Evolutionary conservation across 2,888 invertebrate species (phyloP).

Genomic region (Pterostichus madidus): DNA sequence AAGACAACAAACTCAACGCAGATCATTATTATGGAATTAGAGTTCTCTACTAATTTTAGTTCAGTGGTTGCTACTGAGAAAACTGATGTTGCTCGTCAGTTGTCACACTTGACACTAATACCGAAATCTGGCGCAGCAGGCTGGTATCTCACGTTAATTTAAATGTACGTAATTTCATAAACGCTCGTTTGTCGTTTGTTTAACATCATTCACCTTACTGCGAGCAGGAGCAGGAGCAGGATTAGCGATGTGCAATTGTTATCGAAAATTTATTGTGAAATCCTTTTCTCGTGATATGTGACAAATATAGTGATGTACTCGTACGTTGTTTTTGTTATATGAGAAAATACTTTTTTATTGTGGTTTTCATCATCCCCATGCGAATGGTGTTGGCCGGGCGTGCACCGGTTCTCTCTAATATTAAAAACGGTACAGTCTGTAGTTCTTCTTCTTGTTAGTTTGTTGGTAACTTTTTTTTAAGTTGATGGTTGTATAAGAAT

Average conservation of each 20-base stretch:
- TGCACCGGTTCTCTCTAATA: no score
- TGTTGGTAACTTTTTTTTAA: no score
- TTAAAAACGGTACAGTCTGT: no score
- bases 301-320: neutral
- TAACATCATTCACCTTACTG: slow-evolving; percentile 24
- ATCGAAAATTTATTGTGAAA: slow-evolving; percentile 7
- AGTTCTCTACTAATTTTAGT: no score
- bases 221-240: neutral
- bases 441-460: no score
- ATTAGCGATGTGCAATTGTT: neutral
- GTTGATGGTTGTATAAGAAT: no score
- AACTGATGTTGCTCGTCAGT: slow-evolving; percentile 41
- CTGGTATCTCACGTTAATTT: slow-evolving; percentile 51
- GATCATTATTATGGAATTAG: no score
- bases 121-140: slow-evolving; percentile 44
- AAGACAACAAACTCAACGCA: no score
- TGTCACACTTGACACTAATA: slow-evolving; percentile 64
- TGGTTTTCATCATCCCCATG: neutral
- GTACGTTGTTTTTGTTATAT: neutral
- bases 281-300: neutral
- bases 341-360: neutral
- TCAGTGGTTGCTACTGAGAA: neutral
- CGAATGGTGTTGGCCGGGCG: neutral
- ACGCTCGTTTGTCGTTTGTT: slow-evolving; percentile 34
- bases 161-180: slow-evolving; percentile 45